phyloP scores from a whole-genome alignment of 1,140 invertebrate species.

The Heliconius hewitsoni region DNA sequence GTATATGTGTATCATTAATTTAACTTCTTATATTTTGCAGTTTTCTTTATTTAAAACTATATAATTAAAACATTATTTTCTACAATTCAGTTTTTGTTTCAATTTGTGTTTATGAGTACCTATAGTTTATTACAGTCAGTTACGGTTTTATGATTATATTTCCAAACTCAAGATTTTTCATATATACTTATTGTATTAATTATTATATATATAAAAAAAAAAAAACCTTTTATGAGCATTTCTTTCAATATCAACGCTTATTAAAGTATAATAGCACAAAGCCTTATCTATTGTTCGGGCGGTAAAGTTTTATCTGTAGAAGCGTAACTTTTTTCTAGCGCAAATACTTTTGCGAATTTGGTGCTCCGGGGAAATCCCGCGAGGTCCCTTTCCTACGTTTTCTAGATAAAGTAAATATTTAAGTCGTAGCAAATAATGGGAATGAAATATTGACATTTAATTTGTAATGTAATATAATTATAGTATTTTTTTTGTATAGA shows the following conservation, averaged over 20 bases:
- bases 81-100: no score
- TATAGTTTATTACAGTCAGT: no score
- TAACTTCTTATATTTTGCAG: no score
- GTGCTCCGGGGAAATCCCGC: constrained; percentile 3
- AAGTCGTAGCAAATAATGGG: background rate
- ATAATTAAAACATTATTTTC: no score
- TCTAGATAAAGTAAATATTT: constrained; percentile 6
- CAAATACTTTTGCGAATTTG: background rate
- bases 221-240: background rate
- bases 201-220: no score
- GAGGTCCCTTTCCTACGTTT: background rate
- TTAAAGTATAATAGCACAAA: background rate
- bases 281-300: constrained; percentile 5
- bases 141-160: no score
- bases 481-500: background rate
- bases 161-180: no score
- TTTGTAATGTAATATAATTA: background rate
- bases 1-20: no score
- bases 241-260: background rate
- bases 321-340: background rate
- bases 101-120: no score
- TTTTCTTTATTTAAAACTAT: no score
- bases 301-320: background rate
- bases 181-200: no score
- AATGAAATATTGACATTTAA: constrained; percentile 7